phyloP scores from a whole-genome alignment of 2,113 vertebrate genomes.

The Delphinus delphis region DNA sequence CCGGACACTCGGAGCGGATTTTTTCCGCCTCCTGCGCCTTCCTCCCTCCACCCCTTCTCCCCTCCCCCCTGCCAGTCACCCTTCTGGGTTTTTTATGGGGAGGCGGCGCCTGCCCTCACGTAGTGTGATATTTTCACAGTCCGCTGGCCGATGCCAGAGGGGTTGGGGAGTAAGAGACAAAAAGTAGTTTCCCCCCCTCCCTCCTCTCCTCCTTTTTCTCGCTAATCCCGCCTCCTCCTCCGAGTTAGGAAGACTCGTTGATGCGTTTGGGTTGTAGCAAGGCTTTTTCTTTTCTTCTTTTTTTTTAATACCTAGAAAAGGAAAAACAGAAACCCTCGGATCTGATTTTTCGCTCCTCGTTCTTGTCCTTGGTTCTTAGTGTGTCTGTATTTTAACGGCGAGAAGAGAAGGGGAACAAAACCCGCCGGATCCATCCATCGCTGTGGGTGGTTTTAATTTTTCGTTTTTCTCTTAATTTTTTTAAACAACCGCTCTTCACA shows the following conservation, averaged over 20 bases:
- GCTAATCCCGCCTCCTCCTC: conserved; percentile 76
- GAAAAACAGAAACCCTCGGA: conserved; percentile 55
- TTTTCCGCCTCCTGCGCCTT: conserved; percentile 67
- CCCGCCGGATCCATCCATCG: conserved; percentile 47
- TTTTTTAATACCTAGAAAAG: conserved; percentile 45
- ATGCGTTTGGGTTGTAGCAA: conserved; percentile 55
- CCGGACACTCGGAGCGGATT: conserved; percentile 92
- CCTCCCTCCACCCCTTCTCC: conserved; percentile 61
- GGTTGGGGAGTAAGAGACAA: conserved; percentile 88
- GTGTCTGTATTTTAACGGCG: conserved; percentile 48
- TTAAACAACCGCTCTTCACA: conserved; percentile 79
- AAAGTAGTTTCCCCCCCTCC: conserved; percentile 85
- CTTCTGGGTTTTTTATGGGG: conserved; percentile 82
- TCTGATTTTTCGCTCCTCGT: conserved; percentile 57
- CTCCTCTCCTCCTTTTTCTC: conserved; percentile 65
- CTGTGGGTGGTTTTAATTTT: conserved; percentile 72
- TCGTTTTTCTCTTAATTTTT: conserved; percentile 65
- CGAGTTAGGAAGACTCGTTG: conserved; percentile 76
- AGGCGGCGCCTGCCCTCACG: conserved; percentile 91
- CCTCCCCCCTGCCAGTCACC: conserved; percentile 54
- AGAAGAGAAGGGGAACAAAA: conserved; percentile 60
- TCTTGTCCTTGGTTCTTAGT: conserved; percentile 74
- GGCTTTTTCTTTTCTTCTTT: conserved; percentile 50
- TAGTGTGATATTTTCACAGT: conserved; percentile 94
- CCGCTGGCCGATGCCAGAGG: conserved; percentile 89